Percentiles rank a stretch among this genome's conserved stretches.
Conservation (phyloP, 1,140 invertebrate genomes). For the Frieseomelitta varia region DNA sequence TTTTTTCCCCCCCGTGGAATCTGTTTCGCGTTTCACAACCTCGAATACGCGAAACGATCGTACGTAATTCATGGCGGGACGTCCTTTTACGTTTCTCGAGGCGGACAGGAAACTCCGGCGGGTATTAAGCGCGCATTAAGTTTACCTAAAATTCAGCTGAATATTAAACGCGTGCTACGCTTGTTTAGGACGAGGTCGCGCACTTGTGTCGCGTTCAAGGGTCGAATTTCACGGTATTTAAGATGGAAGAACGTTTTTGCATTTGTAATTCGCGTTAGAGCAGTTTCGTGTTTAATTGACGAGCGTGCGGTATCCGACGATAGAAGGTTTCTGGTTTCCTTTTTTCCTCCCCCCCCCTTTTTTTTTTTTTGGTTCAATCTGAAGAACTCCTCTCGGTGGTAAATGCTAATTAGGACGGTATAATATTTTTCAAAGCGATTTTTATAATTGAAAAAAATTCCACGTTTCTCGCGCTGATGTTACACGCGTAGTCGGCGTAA, state of each 20-base stretch:
- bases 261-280: conserved; percentile 13
- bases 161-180: conserved; percentile 21
- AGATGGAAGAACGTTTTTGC: conserved; percentile 26
- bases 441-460: neutral
- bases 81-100: neutral
- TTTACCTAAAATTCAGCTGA: conserved; percentile 2
- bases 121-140: conserved; percentile 3
- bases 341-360: too few species aligned
- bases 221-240: conserved; percentile 27
- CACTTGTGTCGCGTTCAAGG: neutral
- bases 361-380: neutral
- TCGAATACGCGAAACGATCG: neutral
- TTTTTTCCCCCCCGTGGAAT: too few species aligned
- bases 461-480: neutral
- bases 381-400: neutral
- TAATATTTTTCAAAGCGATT: neutral
- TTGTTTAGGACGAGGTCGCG: conserved; percentile 1
- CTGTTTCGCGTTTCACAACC: neutral
- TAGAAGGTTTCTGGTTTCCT: neutral
- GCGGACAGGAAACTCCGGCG: neutral
- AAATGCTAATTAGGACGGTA: conserved; percentile 7
- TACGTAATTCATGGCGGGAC: neutral
- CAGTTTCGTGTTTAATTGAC: conserved; percentile 12
- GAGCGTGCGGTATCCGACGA: neutral
- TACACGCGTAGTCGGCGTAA: neutral